Evolutionary conservation across 2,888 invertebrate species (phyloP).

Genomic region (Drosophila gaucha): DNA sequence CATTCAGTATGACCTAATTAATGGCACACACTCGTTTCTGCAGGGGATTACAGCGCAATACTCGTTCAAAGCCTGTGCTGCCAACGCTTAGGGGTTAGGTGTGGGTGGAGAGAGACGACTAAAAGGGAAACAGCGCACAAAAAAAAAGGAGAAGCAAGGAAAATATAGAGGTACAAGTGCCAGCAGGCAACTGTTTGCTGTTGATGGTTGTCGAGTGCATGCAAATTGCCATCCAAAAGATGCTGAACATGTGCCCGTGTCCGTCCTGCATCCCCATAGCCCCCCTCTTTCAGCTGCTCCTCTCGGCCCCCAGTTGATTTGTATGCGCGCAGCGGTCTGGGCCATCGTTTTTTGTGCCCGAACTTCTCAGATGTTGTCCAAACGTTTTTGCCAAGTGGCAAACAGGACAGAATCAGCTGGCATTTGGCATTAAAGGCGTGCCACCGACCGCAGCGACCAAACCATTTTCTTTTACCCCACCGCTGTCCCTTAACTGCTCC

Average conservation of each 20-base stretch:
- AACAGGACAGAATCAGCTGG: slow-evolving; percentile 58
- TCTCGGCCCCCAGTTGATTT: slow-evolving; percentile 54
- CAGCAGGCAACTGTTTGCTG: slow-evolving; percentile 73
- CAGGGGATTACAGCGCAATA: slow-evolving; percentile 63
- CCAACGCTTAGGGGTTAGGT: slow-evolving; percentile 34
- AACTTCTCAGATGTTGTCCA: slow-evolving; percentile 68
- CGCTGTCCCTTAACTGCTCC: slow-evolving; percentile 31
- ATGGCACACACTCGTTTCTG: slow-evolving; percentile 54
- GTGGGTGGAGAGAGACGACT: neutral
- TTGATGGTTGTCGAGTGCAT: slow-evolving; percentile 78
- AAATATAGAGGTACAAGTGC: slow-evolving; percentile 28
- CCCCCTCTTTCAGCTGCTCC: neutral
- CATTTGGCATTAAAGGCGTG: slow-evolving; percentile 53
- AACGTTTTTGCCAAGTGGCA: slow-evolving; percentile 66
- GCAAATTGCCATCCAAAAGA: slow-evolving; percentile 77
- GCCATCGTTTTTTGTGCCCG: slow-evolving; percentile 14
- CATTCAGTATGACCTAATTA: slow-evolving; percentile 69
- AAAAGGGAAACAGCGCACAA: slow-evolving; percentile 14
- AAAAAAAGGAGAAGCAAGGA: slow-evolving; percentile 9
- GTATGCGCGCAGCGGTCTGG: slow-evolving; percentile 63
- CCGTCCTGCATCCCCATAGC: slow-evolving; percentile 19
- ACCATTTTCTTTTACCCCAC: slow-evolving; percentile 1
- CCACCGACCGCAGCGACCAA: slow-evolving; percentile 28
- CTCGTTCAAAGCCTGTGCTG: slow-evolving; percentile 54
- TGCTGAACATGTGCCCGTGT: slow-evolving; percentile 70